phyloP scores from a whole-genome alignment of 2,113 vertebrate species.

The Propithecus coquereli region DNA sequence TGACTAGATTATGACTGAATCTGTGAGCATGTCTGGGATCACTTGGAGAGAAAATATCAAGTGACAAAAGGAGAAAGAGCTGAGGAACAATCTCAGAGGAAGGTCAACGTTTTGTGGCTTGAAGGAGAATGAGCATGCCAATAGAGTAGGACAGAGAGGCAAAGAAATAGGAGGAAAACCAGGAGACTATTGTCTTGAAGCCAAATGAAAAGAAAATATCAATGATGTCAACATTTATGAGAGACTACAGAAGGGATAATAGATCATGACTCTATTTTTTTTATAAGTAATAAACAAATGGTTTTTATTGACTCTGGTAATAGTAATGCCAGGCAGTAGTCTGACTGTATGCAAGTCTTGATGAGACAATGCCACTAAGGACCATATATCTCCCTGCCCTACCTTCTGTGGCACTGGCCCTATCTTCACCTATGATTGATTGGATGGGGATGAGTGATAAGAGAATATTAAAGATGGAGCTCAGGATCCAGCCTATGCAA shows the following conservation, averaged over 20 bases:
- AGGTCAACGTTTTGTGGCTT: background rate
- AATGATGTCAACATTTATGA: background rate
- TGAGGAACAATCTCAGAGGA: background rate
- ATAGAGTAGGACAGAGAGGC: background rate
- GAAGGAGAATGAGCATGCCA: background rate
- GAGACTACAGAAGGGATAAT: background rate
- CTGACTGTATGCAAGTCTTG: background rate
- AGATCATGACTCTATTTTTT: background rate
- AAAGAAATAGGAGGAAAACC: background rate
- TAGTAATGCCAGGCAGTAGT: background rate
- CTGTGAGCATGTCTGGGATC: constrained; percentile 19
- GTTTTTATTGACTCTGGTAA: background rate
- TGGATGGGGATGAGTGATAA: background rate
- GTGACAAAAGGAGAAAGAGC: background rate
- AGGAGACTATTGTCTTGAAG: background rate
- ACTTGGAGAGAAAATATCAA: background rate
- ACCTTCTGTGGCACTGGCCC: background rate
- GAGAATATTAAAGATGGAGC: background rate
- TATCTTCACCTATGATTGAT: background rate
- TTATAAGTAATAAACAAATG: background rate
- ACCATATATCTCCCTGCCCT: background rate
- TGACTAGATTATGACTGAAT: constrained; percentile 37
- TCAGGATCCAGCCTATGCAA: background rate
- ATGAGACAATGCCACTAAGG: background rate
- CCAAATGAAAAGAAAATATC: background rate